phyloP scores from a whole-genome alignment of 2,888 invertebrate genomes.

The Drosophila tripunctata region DNA sequence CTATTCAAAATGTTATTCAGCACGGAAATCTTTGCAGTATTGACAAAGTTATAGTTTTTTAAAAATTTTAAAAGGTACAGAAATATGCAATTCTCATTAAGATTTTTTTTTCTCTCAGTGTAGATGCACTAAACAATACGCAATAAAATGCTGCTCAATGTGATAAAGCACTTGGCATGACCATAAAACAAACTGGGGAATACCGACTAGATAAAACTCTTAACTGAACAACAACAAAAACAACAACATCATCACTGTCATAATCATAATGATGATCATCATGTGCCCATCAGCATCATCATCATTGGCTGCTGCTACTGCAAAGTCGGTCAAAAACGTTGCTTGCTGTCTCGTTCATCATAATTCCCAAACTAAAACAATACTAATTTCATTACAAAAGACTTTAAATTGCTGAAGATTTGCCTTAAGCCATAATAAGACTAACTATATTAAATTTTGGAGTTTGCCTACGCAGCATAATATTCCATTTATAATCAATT shows the following conservation, averaged over 20 bases:
- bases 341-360: slow-evolving; percentile 41
- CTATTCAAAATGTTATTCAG: too few species aligned
- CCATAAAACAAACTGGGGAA: slow-evolving; percentile 46
- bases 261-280: slow-evolving; percentile 13
- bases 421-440: slow-evolving; percentile 11
- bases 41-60: too few species aligned
- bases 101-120: neutral
- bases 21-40: too few species aligned
- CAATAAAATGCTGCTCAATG: slow-evolving; percentile 40
- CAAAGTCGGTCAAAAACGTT: slow-evolving; percentile 50
- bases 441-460: neutral
- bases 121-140: slow-evolving; percentile 38
- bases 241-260: neutral
- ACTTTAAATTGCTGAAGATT: neutral
- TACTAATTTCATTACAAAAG: slow-evolving; percentile 25
- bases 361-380: slow-evolving; percentile 31
- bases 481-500: slow-evolving; percentile 17
- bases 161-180: slow-evolving; percentile 57
- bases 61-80: too few species aligned
- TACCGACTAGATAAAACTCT: slow-evolving; percentile 17
- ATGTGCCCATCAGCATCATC: slow-evolving; percentile 18
- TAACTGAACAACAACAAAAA: slow-evolving; percentile 7
- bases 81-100: too few species aligned
- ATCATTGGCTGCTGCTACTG: slow-evolving; percentile 30
- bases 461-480: too few species aligned